These are phyloP conservation scores for Stenichneumon culpator DNA, from an alignment of 2,888 invertebrate species.

Conservation along the genomic window DNA sequence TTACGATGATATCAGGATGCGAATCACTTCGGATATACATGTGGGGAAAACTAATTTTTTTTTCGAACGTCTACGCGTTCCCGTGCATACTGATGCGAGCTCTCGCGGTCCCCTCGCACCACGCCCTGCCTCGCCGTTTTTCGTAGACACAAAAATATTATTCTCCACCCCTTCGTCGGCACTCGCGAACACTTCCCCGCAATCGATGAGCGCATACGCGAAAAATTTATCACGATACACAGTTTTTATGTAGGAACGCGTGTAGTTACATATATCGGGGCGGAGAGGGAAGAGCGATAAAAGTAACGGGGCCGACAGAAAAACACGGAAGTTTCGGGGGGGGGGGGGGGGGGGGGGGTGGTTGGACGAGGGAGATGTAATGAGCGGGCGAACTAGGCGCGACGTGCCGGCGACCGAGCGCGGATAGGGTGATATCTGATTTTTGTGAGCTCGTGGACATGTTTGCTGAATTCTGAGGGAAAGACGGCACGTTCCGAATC, in stretches of 20 bases:
- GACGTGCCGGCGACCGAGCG: constrained; percentile 33
- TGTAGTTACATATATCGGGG: constrained; percentile 26
- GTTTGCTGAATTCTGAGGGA: constrained; percentile 7
- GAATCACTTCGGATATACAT: constrained; percentile 16
- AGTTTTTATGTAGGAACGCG: constrained; percentile 59
- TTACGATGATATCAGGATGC: neutral
- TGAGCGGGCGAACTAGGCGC: constrained; percentile 56
- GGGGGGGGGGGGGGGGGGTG: too few species aligned
- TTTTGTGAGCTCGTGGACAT: constrained; percentile 11
- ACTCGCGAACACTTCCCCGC: constrained; percentile 1
- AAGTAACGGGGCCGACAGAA: constrained; percentile 67
- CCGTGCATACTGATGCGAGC: constrained; percentile 50
- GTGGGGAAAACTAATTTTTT: constrained; percentile 14
- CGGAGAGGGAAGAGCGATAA: constrained; percentile 59
- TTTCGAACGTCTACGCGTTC: constrained; percentile 36
- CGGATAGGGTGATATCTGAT: constrained; percentile 35
- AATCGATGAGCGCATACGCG: constrained; percentile 6
- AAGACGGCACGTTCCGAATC: constrained; percentile 34
- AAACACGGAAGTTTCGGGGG: constrained; percentile 32
- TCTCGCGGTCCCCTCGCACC: constrained; percentile 11
- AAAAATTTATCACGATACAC: constrained; percentile 51
- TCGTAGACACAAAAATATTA: constrained; percentile 28
- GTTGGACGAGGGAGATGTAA: constrained; percentile 53
- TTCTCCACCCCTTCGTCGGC: constrained; percentile 9
- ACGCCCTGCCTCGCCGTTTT: constrained; percentile 14